phyloP scores from a whole-genome alignment of 2,797 vertebrate genomes.

The Geotrypetes seraphini region DNA sequence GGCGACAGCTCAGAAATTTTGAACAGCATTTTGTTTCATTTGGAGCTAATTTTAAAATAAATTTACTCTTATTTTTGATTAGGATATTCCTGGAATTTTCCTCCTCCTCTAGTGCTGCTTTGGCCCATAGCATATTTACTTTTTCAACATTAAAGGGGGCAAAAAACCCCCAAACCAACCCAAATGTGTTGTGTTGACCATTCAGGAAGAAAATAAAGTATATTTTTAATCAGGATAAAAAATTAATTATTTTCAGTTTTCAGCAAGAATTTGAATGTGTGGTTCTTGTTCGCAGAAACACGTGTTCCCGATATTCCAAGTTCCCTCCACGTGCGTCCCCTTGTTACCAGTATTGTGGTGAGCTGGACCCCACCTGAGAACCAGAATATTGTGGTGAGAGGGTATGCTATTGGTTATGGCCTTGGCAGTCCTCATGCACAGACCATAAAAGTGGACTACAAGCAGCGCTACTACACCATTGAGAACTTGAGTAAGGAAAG shows the following conservation, averaged over 20 bases:
- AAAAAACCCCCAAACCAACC: too few species aligned
- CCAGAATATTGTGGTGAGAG: constrained; percentile 94
- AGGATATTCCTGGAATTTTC: too few species aligned
- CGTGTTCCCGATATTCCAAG: constrained; percentile 90
- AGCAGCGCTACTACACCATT: constrained; percentile 95
- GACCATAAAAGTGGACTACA: constrained; percentile 94
- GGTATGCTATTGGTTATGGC: constrained; percentile 88
- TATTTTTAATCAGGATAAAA: background rate
- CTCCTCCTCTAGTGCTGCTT: too few species aligned
- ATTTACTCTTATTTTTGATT: too few species aligned
- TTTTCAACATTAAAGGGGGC: background rate
- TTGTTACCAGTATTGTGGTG: constrained; percentile 92
- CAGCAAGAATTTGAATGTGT: background rate
- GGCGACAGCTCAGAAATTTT: too few species aligned
- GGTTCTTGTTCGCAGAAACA: constrained; percentile 56
- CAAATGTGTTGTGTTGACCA: too few species aligned
- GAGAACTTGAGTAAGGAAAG: constrained; percentile 81
- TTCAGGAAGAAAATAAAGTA: background rate
- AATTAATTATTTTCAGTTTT: background rate
- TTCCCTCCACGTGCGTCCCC: constrained; percentile 85
- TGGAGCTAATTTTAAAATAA: too few species aligned
- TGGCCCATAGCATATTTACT: background rate
- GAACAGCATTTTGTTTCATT: too few species aligned
- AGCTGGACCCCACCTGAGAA: constrained; percentile 97
- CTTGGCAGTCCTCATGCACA: constrained; percentile 92